Base-by-base conservation (phyloP, 2,113 vertebrate genomes). In the Camelus bactrianus region DNA sequence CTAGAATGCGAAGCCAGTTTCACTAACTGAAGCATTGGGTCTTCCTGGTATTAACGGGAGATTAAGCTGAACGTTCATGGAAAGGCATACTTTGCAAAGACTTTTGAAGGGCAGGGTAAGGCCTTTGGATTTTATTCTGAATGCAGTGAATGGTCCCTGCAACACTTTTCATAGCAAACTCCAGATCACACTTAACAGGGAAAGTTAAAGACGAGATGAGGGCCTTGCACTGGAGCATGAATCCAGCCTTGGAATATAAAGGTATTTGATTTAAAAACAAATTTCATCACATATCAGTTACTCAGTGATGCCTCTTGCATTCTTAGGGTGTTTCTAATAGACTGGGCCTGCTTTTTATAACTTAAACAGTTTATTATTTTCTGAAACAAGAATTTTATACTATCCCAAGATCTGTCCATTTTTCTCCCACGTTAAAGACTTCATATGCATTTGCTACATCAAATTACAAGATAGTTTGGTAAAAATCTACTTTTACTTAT, bases 401-500 rank as follows among this genome's bases (percentile, higher is more conserved):
- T 48, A 2, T n/a, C 50, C 22, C 32, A 93, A 84, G 62, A 58
- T 85, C 26, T 80, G 17, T 14, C 52, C 9, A 83, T 94, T 92
- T 90, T 96, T 92, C 24, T 38, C 60, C 15, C 67, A 19, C 38
- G 32, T 92, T 84, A 62, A 97, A 88, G 60, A 67, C n/a, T 93
- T 30, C 73, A 28, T 75, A 50, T 94, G 65, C 32, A 84, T 93
- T 94, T 89, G 24, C 58, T 82, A 86, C 46, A 84, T 42, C 73
- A 64, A 97, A 80, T 92, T 77, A 88, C 20, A 72, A 81, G 62
- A 86, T 0, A 42, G 60, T 80, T 96, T 89, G 76, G 91, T 80
- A 86, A 70, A 94, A 96, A 96, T 94, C 54, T 67, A 93, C 30
- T 73, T 96, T 94, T 87, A 88, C 76, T 96, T 94, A 52, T 95